Conservation (phyloP, 2,888 invertebrate genomes). For the Tipula vernalis region DNA sequence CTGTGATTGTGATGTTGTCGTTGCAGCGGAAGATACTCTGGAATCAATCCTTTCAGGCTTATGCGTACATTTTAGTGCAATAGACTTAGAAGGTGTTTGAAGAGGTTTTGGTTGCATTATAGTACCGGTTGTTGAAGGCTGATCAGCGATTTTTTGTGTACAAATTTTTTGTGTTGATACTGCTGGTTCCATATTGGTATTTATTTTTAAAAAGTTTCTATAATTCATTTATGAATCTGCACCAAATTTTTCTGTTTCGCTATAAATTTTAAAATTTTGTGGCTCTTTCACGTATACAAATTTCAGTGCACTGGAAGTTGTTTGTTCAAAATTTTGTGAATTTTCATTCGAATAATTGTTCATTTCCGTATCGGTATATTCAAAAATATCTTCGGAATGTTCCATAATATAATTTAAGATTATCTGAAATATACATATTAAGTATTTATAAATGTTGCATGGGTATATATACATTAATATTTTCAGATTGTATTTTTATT, state of each 20-base stretch:
- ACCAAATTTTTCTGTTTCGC: background rate
- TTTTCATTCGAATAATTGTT: no score
- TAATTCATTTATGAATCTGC: background rate
- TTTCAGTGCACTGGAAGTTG: no score
- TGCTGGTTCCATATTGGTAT: background rate
- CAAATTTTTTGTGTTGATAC: background rate
- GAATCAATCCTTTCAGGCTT: background rate
- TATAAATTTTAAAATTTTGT: no score
- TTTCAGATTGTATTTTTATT: background rate
- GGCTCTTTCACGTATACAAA: no score
- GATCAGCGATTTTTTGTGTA: no score
- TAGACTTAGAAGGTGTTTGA: no score
- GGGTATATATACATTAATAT: background rate
- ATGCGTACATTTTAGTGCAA: background rate
- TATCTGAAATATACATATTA: background rate
- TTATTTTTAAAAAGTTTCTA: background rate
- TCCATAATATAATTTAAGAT: background rate
- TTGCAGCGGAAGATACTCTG: background rate
- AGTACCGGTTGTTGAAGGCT: no score
- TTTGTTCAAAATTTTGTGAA: no score
- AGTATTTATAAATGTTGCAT: background rate
- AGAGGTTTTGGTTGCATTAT: no score
- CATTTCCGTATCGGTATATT: no score
- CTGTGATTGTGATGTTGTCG: background rate
- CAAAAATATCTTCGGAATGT: background rate